Percentiles rank a stretch among this genome's conserved stretches.
These are phyloP conservation scores for Lepidurus arcticus DNA, from an alignment of 1,140 invertebrate genomes.

Conservation along the genomic window DNA sequence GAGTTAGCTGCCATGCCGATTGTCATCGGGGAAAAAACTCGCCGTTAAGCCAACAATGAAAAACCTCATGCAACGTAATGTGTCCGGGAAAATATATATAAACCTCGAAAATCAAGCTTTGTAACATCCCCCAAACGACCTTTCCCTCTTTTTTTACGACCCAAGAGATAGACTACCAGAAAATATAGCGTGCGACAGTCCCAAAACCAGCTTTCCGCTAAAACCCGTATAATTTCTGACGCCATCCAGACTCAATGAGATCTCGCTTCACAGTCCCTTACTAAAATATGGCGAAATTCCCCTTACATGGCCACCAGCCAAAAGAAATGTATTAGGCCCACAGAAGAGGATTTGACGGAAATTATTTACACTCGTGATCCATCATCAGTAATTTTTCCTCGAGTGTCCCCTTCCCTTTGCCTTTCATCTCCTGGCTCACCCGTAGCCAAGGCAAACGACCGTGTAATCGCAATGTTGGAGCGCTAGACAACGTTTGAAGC, in stretches of 20 bases:
- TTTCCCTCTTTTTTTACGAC: too few species aligned
- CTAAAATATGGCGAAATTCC: too few species aligned
- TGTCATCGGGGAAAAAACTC: background rate
- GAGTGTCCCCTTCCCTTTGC: background rate
- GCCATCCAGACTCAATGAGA: too few species aligned
- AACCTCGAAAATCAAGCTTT: background rate
- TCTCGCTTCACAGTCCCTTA: too few species aligned
- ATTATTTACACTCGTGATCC: background rate
- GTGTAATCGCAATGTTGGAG: conserved; percentile 2
- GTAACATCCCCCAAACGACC: too few species aligned
- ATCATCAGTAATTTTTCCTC: background rate
- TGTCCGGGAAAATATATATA: background rate
- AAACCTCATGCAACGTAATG: background rate
- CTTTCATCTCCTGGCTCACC: background rate
- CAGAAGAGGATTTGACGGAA: background rate
- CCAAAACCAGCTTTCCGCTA: too few species aligned
- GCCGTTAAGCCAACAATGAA: background rate
- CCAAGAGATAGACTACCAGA: background rate
- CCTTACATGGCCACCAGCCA: too few species aligned
- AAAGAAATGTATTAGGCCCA: too few species aligned
- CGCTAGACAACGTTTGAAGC: background rate
- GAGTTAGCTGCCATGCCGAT: conserved; percentile 3
- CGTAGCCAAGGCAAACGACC: background rate
- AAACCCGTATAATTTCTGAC: too few species aligned
- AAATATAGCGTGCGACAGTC: background rate